A percentile compares a stretch with the other conserved stretches of the same genome.
Conservation (phyloP, 2,113 vertebrate species). For the Neogobius melanostomus region DNA sequence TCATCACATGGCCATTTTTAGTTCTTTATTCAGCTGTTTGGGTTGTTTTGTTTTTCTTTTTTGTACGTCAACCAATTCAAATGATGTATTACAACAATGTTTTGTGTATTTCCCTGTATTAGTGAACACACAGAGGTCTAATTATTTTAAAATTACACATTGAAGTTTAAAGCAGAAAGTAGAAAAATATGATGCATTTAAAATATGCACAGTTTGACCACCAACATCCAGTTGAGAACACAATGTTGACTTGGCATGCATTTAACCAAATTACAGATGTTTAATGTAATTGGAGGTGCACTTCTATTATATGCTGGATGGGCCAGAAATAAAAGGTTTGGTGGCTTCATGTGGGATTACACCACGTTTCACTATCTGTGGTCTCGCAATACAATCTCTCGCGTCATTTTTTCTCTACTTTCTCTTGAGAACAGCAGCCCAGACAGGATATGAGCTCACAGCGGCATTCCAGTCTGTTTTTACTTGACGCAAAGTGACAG, state of each 20-base stretch:
- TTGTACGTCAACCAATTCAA: background rate
- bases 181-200: too few relatives aligned
- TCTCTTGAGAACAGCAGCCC: constrained; percentile 55
- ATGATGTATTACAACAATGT: background rate
- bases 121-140: background rate
- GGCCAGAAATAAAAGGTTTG: background rate
- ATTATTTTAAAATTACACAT: too few relatives aligned
- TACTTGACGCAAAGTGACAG: constrained; percentile 46
- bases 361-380: constrained; percentile 34
- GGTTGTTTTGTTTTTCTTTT: background rate
- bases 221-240: too few relatives aligned
- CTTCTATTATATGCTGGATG: background rate
- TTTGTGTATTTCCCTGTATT: background rate
- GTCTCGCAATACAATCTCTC: constrained; percentile 47
- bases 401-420: constrained; percentile 51
- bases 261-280: too few relatives aligned
- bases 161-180: too few relatives aligned
- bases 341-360: background rate
- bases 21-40: background rate
- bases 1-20: background rate
- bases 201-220: too few relatives aligned
- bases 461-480: constrained; percentile 52
- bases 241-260: too few relatives aligned
- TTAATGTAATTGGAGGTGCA: background rate
- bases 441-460: constrained; percentile 78